Conservation (phyloP, 1,140 invertebrate genomes). For the Bombus breviceps region DNA sequence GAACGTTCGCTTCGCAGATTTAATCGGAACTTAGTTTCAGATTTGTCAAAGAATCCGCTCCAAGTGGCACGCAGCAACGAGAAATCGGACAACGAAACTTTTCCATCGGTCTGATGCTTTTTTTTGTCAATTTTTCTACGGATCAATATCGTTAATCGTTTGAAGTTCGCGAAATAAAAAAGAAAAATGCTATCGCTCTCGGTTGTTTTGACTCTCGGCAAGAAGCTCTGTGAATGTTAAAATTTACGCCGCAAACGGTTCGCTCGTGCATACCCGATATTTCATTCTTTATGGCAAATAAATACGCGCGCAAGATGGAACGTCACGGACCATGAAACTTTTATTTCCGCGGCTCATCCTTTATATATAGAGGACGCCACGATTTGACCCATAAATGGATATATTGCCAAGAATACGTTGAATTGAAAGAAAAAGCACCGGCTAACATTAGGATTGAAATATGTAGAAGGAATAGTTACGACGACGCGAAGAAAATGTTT, state of each 20-base stretch:
- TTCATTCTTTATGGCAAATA: conserved; percentile 24
- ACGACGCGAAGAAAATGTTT: not conserved
- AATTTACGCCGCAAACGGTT: not conserved
- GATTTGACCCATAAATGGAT: conserved; percentile 18
- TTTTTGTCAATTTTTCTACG: not conserved
- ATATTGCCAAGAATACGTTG: conserved; percentile 10
- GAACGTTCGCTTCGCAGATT: conserved; percentile 32
- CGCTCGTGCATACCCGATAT: conserved; percentile 5
- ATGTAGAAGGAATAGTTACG: not conserved
- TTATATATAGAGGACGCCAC: not conserved
- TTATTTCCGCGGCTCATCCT: conserved; percentile 10
- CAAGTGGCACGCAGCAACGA: conserved; percentile 42
- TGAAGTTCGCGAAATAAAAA: not conserved
- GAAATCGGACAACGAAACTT: conserved; percentile 45
- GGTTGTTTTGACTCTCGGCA: not conserved
- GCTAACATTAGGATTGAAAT: not conserved
- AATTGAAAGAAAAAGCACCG: not conserved
- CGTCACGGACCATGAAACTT: conserved; percentile 19
- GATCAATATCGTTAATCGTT: not conserved
- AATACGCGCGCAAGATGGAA: conserved; percentile 14
- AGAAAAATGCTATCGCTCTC: not conserved
- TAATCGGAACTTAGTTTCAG: conserved; percentile 70
- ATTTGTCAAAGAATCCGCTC: conserved; percentile 63
- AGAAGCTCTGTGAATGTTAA: not conserved
- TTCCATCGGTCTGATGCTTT: not conserved